Evolutionary conservation across 2,797 vertebrate genomes (phyloP).

Genomic region (Pseudochaenichthys georgianus): DNA sequence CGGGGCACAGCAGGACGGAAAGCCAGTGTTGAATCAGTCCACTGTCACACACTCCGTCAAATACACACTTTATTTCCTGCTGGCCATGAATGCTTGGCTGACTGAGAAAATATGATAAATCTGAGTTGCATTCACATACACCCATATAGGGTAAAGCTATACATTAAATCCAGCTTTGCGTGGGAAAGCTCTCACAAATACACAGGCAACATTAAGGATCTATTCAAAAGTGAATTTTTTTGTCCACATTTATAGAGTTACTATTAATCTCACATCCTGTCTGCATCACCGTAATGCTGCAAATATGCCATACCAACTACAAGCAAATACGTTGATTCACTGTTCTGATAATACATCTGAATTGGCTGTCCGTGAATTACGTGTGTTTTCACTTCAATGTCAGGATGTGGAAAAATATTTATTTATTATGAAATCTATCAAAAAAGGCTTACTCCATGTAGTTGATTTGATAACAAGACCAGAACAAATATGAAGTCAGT

Average conservation of each 20-base stretch:
- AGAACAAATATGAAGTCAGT: too few relatives aligned
- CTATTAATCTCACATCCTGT: not conserved
- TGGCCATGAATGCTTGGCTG: constrained; percentile 45
- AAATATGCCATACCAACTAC: not conserved
- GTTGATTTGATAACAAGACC: too few relatives aligned
- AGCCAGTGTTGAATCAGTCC: constrained; percentile 62
- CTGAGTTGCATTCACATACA: constrained; percentile 10
- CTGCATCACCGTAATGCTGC: not conserved
- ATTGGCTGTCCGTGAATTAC: not conserved
- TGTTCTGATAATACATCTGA: too few relatives aligned
- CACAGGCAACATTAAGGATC: too few relatives aligned
- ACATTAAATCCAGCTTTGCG: not conserved
- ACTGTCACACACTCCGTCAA: constrained; percentile 57
- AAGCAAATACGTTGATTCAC: too few relatives aligned
- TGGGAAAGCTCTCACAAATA: not conserved
- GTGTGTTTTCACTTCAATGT: not conserved
- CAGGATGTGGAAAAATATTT: not conserved
- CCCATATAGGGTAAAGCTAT: not conserved
- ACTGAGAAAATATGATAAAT: constrained; percentile 68
- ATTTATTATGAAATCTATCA: not conserved
- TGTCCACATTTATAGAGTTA: not conserved
- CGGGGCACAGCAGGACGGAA: constrained; percentile 53
- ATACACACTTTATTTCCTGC: constrained; percentile 71
- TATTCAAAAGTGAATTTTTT: too few relatives aligned
- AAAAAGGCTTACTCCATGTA: not conserved